phyloP scores from a whole-genome alignment of 2,113 vertebrate species.

The Casuarius casuarius region DNA sequence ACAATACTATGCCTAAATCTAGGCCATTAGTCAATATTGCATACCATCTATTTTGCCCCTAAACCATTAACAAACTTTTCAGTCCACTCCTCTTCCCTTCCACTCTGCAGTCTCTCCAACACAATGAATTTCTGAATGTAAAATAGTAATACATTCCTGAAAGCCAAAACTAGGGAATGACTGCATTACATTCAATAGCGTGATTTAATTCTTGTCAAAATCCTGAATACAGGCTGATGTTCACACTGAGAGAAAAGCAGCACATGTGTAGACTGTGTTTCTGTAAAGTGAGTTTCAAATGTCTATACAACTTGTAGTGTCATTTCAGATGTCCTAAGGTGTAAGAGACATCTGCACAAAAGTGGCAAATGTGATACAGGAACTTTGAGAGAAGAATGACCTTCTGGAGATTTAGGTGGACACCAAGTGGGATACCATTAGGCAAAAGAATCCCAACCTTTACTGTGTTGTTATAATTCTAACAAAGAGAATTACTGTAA shows the following conservation, averaged over 20 bases:
- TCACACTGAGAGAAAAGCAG: not conserved
- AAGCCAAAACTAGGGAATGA: not conserved
- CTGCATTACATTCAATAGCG: not conserved
- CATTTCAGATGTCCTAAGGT: not conserved
- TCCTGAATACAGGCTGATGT: not conserved
- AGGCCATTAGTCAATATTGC: not conserved
- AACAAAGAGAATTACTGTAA: not conserved
- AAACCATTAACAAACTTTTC: not conserved
- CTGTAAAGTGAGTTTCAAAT: not conserved
- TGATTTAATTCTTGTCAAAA: not conserved
- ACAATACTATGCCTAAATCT: not conserved
- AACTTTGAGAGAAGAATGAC: not conserved
- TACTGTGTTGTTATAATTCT: not conserved
- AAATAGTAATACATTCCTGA: not conserved
- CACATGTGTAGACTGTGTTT: not conserved
- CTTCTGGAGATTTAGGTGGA: not conserved
- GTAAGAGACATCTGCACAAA: not conserved
- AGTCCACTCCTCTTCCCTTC: not conserved
- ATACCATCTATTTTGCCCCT: not conserved
- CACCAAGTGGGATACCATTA: not conserved
- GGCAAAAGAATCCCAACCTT: not conserved
- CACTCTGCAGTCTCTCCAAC: not conserved
- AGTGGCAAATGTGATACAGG: not conserved
- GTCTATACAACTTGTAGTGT: not conserved
- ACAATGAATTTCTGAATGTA: not conserved